These are phyloP conservation scores for Hippocampus barbouri DNA, from an alignment of 2,113 vertebrate genomes.

Conservation along the genomic window DNA sequence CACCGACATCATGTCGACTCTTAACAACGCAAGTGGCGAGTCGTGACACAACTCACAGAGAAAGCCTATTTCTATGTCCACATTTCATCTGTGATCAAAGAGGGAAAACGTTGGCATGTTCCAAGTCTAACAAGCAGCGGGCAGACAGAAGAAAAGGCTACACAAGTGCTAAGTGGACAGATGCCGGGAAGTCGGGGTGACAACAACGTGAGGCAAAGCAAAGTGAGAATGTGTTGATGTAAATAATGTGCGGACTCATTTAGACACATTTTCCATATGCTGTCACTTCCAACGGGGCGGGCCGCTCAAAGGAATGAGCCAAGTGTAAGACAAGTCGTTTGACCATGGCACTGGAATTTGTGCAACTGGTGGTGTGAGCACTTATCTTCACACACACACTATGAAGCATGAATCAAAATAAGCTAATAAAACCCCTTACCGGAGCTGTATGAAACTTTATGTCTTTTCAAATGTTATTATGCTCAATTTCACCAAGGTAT, in stretches of 20 bases:
- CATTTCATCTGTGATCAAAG: not conserved
- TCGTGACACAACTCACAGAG: not conserved
- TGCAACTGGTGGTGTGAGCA: conserved; percentile 23
- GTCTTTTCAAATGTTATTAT: not conserved
- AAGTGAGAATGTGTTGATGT: conserved; percentile 64
- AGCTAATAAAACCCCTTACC: not conserved
- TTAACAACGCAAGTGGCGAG: too few relatives aligned
- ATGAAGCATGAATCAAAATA: not conserved
- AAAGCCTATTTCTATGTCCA: not conserved
- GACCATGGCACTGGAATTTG: conserved; percentile 58
- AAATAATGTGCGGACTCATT: conserved; percentile 68
- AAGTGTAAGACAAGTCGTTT: conserved; percentile 70
- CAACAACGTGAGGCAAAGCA: conserved; percentile 11
- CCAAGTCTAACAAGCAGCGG: conserved; percentile 11
- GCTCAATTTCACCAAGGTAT: not conserved
- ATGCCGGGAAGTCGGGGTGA: conserved; percentile 26
- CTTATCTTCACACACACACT: conserved; percentile 55
- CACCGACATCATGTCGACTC: not conserved
- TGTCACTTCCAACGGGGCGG: conserved; percentile 70
- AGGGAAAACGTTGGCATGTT: not conserved
- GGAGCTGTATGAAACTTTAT: not conserved
- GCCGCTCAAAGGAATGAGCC: conserved; percentile 65
- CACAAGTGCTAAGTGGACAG: conserved; percentile 29
- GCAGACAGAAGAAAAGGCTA: conserved; percentile 2
- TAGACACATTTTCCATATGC: conserved; percentile 76